Percentiles rank a stretch among this genome's conserved stretches.
phyloP scores from a whole-genome alignment of 2,113 vertebrate species.

The Macquaria ambigua region DNA sequence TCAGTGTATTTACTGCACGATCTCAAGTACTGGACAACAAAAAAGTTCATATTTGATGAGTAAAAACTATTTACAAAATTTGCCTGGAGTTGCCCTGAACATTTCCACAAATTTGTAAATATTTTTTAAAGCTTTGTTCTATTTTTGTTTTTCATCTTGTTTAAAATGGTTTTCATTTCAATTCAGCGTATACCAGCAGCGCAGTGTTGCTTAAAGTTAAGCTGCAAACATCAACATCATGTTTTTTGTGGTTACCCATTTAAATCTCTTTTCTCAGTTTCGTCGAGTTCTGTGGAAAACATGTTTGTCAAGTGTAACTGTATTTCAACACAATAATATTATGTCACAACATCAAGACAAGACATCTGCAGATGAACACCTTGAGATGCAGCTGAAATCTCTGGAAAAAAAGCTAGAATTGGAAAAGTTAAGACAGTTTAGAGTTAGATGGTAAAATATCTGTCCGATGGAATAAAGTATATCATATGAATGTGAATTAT shows the following conservation, averaged over 20 bases:
- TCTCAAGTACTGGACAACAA: neutral
- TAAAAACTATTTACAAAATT: neutral
- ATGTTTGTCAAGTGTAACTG: neutral
- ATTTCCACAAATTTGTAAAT: neutral
- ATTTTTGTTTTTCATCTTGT: neutral
- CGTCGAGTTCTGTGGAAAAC: neutral
- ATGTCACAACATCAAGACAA: neutral
- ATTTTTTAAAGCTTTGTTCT: neutral
- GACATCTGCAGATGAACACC: neutral
- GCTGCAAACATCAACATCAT: neutral
- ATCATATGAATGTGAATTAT: neutral
- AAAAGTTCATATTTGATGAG: no score
- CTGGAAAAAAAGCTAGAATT: neutral
- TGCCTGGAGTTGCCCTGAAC: neutral
- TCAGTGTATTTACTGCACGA: neutral
- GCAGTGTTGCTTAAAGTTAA: neutral
- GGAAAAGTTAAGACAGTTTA: neutral
- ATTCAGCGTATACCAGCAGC: neutral
- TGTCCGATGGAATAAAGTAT: neutral
- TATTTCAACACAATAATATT: slow-evolving; percentile 3
- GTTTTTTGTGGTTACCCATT: neutral
- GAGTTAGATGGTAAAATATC: neutral
- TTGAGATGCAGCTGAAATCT: neutral
- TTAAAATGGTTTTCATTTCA: slow-evolving; percentile 1
- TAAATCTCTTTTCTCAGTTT: neutral